Conservation (phyloP, 2,113 vertebrate species). For the Tetraodon nigroviridis region DNA sequence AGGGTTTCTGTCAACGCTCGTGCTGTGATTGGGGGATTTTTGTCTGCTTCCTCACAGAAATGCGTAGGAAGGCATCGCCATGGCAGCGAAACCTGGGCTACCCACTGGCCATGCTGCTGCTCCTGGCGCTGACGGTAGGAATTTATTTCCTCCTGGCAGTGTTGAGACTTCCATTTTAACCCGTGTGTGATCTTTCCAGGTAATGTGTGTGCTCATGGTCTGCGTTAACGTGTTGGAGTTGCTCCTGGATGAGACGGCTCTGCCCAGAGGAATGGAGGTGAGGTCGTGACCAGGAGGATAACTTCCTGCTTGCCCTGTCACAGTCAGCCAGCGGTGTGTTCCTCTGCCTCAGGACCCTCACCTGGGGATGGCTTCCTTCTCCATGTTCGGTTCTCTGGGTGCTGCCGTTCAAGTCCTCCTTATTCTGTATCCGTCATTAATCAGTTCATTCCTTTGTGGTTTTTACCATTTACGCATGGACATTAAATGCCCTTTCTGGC, state of each 20-base stretch:
- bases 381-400: constrained; percentile 90
- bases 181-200: constrained; percentile 65
- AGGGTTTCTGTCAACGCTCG: not conserved
- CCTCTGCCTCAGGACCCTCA: constrained; percentile 75
- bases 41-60: constrained; percentile 71
- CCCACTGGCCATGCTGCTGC: constrained; percentile 88
- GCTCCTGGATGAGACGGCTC: constrained; percentile 88
- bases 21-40: not conserved
- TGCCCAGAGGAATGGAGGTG: constrained; percentile 95
- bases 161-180: not conserved
- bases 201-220: constrained; percentile 89
- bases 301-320: not conserved
- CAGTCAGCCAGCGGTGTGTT: not conserved
- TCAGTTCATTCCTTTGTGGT: not conserved
- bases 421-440: constrained; percentile 90
- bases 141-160: not conserved
- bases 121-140: constrained; percentile 85
- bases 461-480: not conserved
- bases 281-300: not conserved
- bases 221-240: constrained; percentile 92
- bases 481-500: no score
- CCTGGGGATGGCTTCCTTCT: constrained; percentile 92
- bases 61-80: constrained; percentile 82
- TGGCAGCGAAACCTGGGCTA: constrained; percentile 97
- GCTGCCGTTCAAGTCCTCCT: constrained; percentile 91